Percentiles rank a stretch among this genome's conserved stretches.
These are phyloP conservation scores for Corella eumyota DNA, from an alignment of 23 tunicate genomes.

Conservation along the genomic window DNA sequence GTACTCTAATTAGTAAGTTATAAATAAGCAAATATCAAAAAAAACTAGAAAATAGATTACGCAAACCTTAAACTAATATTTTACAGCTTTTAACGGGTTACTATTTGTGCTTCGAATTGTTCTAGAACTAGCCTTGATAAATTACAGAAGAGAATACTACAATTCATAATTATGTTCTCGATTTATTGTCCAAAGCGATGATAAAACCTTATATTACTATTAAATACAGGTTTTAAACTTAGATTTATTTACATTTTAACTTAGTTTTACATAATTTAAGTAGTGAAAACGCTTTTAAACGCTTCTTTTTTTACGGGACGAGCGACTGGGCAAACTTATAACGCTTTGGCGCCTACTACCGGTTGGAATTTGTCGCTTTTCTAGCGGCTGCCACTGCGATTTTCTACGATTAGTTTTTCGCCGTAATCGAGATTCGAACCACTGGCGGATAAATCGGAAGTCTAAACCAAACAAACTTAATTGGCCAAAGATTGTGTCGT, in stretches of 20 bases:
- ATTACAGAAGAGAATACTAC: slow-evolving; percentile 52
- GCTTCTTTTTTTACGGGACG: too few relatives aligned
- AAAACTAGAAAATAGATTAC: too few relatives aligned
- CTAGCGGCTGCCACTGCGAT: slow-evolving; percentile 6
- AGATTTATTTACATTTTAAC: too few relatives aligned
- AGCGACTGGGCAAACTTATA: too few relatives aligned
- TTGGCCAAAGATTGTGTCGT: slow-evolving; percentile 8
- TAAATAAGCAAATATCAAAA: slow-evolving; percentile 1
- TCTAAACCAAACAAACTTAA: slow-evolving; percentile 30
- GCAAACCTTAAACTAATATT: too few relatives aligned
- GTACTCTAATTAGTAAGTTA: slow-evolving; percentile 23
- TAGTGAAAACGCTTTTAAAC: too few relatives aligned
- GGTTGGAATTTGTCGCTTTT: neutral
- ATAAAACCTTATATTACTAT: neutral
- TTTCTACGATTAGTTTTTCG: slow-evolving; percentile 4
- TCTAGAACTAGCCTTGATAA: slow-evolving; percentile 33
- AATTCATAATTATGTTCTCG: slow-evolving; percentile 11
- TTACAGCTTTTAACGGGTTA: slow-evolving; percentile 47
- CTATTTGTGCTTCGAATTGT: slow-evolving; percentile 39
- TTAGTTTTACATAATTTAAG: too few relatives aligned
- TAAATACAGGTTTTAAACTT: neutral
- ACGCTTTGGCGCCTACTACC: neutral
- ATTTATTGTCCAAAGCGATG: neutral
- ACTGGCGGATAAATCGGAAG: slow-evolving; percentile 21
- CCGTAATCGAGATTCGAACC: slow-evolving; percentile 20